Percentiles rank a stretch among this genome's conserved stretches.
Evolutionary conservation across 1,140 invertebrate species (phyloP).

Genomic region (Ephestia elutella): DNA sequence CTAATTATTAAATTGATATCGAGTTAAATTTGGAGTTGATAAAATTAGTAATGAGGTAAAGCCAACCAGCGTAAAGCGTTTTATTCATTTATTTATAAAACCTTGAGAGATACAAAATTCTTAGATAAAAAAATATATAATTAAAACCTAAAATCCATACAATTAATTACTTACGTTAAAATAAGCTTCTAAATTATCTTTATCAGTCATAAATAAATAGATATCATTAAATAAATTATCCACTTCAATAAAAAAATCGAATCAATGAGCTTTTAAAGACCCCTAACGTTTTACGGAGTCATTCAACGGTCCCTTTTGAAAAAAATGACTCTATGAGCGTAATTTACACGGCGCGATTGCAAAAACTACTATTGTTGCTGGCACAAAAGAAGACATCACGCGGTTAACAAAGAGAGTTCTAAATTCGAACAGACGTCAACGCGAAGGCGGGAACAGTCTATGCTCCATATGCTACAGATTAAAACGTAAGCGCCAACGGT

Average conservation of each 20-base stretch:
- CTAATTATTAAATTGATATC: too few relatives aligned
- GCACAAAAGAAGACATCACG: constrained; percentile 70
- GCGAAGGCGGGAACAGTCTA: constrained; percentile 55
- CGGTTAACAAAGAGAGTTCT: constrained; percentile 49
- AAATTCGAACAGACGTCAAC: constrained; percentile 55
- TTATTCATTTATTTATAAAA: too few relatives aligned
- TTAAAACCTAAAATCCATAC: too few relatives aligned
- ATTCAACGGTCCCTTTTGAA: constrained; percentile 44
- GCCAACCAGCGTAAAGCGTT: too few relatives aligned
- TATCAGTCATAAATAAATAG: not conserved
- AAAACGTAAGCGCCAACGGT: constrained; percentile 54
- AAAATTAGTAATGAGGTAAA: too few relatives aligned
- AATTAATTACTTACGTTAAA: too few relatives aligned
- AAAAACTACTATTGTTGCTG: constrained; percentile 62
- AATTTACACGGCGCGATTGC: constrained; percentile 59
- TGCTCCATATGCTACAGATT: constrained; percentile 67
- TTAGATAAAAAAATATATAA: too few relatives aligned
- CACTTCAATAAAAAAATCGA: constrained; percentile 53
- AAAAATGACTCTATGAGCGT: constrained; percentile 40
- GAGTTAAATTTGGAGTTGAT: too few relatives aligned
- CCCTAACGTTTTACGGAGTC: constrained; percentile 44
- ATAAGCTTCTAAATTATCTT: too few relatives aligned
- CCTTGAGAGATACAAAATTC: too few relatives aligned
- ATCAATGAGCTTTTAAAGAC: constrained; percentile 56
- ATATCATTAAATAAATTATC: constrained; percentile 28